phyloP scores from a whole-genome alignment of 2,113 vertebrate genomes.

The Phodopus roborovskii region DNA sequence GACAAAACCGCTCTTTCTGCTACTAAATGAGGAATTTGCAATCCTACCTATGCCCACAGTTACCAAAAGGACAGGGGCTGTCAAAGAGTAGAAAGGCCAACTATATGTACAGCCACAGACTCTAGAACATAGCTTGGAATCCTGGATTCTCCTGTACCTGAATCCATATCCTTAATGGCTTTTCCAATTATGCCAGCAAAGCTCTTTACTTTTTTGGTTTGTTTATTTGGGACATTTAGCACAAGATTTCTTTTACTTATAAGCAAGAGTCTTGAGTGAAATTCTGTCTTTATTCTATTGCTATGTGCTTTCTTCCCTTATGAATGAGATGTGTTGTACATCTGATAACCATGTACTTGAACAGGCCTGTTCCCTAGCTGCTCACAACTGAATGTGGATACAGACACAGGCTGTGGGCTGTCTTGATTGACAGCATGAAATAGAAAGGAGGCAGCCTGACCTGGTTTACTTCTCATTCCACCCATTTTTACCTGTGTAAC shows the following conservation, averaged over 20 bases:
- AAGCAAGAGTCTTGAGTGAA: neutral
- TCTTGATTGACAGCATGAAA: neutral
- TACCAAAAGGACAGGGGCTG: neutral
- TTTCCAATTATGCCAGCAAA: neutral
- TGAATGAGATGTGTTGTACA: neutral
- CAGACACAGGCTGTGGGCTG: neutral
- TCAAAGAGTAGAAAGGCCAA: neutral
- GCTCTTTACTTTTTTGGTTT: neutral
- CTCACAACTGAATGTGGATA: neutral
- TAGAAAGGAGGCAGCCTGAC: fast-evolving
- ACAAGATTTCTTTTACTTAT: neutral
- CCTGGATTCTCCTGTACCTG: neutral
- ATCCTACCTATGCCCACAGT: neutral
- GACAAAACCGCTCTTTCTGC: neutral
- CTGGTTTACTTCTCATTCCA: neutral
- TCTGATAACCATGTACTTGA: neutral
- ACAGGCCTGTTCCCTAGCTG: neutral
- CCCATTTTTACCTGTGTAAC: neutral
- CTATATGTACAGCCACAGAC: neutral
- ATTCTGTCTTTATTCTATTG: neutral
- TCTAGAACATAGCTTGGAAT: neutral
- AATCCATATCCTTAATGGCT: neutral
- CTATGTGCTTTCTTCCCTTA: neutral
- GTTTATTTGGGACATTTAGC: neutral
- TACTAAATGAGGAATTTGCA: neutral